These are phyloP conservation scores for Dascyllus trimaculatus DNA, from an alignment of 2,113 vertebrate genomes.

Conservation along the genomic window DNA sequence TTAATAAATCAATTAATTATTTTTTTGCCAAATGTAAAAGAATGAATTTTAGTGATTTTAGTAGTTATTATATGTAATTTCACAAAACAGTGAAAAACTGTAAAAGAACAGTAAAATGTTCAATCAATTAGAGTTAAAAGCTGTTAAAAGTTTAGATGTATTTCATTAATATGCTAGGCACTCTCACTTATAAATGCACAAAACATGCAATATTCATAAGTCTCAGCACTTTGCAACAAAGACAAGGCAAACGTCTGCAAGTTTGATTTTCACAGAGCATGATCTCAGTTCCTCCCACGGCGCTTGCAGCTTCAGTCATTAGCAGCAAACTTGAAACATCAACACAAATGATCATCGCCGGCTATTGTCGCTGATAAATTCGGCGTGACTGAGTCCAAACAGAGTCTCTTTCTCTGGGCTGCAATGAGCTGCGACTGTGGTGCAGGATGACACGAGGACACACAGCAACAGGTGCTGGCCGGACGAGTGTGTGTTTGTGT, in stretches of 20 bases:
- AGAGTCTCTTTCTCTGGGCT: conserved; percentile 51
- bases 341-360: conserved; percentile 12
- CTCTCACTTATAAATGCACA: too few species aligned
- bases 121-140: too few species aligned
- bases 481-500: not conserved
- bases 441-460: conserved; percentile 11
- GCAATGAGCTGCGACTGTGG: not conserved
- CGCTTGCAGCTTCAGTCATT: conserved; percentile 1
- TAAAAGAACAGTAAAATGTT: too few species aligned
- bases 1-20: too few species aligned
- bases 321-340: conserved; percentile 13
- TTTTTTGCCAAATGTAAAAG: too few species aligned
- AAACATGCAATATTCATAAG: accelerated
- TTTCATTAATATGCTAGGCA: too few species aligned
- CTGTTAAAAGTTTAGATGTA: too few species aligned
- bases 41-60: too few species aligned
- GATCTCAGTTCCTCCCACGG: not conserved
- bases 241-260: not conserved
- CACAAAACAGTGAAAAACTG: too few species aligned
- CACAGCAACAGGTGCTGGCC: conserved; percentile 67
- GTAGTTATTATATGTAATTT: too few species aligned
- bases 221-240: not conserved
- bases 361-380: conserved; percentile 64
- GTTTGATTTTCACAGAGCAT: not conserved
- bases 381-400: conserved; percentile 56